Percentiles rank a stretch among this genome's conserved stretches.
Conservation (phyloP, 2,113 vertebrate species). For the Microtus oregoni region DNA sequence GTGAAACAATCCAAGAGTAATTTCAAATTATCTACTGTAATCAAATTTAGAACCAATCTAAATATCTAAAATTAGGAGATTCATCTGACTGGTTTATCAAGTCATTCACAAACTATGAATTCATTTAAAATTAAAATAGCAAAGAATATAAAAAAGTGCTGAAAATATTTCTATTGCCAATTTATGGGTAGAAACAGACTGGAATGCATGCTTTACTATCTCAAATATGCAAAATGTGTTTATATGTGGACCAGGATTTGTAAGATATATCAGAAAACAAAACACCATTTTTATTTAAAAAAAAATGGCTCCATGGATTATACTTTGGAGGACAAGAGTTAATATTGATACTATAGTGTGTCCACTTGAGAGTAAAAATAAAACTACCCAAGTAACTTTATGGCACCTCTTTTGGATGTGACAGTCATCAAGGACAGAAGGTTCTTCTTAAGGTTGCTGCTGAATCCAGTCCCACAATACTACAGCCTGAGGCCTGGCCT, state of each 20-base stretch:
- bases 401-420: neutral
- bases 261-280: conserved; percentile 24
- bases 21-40: conserved; percentile 1
- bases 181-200: conserved; percentile 34
- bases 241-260: neutral
- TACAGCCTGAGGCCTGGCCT: neutral
- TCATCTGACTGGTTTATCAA: neutral
- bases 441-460: neutral
- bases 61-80: neutral
- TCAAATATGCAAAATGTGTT: neutral
- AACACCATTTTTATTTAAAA: conserved; percentile 14
- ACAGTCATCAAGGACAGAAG: neutral
- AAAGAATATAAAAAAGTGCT: neutral
- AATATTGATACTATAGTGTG: neutral
- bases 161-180: neutral
- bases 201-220: neutral
- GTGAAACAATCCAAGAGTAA: conserved; percentile 28
- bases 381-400: neutral
- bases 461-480: neutral
- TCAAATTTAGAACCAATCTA: neutral
- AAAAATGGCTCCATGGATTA: neutral
- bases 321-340: neutral
- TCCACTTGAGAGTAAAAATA: neutral
- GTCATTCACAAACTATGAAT: conserved; percentile 39
- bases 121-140: conserved; percentile 23